A percentile compares a stretch with the other conserved stretches of the same genome.
phyloP scores from a whole-genome alignment of 2,888 invertebrate genomes.

The Eledone cirrhosa region DNA sequence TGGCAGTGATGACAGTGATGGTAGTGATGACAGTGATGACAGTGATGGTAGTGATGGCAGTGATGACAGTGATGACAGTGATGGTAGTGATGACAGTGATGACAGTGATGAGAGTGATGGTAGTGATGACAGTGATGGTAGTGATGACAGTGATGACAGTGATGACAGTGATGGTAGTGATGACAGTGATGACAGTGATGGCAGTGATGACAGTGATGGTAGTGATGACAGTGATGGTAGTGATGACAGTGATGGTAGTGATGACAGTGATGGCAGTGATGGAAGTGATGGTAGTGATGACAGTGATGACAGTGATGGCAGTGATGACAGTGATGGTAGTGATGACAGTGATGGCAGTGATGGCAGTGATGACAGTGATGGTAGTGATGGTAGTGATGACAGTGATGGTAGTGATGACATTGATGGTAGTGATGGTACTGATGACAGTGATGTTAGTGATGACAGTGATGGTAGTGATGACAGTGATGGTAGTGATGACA shows the following conservation, averaged over 20 bases:
- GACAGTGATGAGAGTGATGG: conserved; percentile 3
- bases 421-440: background rate
- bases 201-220: conserved; percentile 19
- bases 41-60: background rate
- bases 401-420: no score
- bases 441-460: no score
- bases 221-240: conserved; percentile 17
- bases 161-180: conserved; percentile 8
- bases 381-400: no score
- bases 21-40: conserved; percentile 1
- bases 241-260: conserved; percentile 13
- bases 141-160: conserved; percentile 18
- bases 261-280: no score
- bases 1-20: conserved; percentile 7
- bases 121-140: conserved; percentile 15
- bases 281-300: no score
- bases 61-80: background rate
- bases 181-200: conserved; percentile 8
- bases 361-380: conserved; percentile 21
- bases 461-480: background rate
- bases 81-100: conserved; percentile 8
- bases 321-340: background rate
- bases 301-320: no score
- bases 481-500: conserved; percentile 6
- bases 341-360: conserved; percentile 14